Evolutionary conservation across 2,888 invertebrate species (phyloP), one percentile per base, ranked within the genome.

Genomic region (Penaeus monodon): DNA sequence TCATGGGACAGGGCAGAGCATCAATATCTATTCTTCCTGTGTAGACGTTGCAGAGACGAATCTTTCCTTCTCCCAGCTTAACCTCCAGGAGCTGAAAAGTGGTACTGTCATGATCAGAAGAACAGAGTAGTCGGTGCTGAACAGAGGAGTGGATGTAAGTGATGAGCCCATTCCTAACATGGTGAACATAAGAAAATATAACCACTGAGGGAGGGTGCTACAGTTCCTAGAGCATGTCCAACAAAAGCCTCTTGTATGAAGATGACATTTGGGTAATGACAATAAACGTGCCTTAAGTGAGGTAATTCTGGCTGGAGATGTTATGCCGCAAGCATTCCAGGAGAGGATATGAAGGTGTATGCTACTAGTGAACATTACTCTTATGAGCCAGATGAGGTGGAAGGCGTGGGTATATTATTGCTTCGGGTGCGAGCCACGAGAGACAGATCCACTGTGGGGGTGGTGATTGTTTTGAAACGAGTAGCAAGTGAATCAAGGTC

Each of bases 141-240:
- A 76, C 1, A n/a, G 38, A 76, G 33, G 49, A 76, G 76, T 76
- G 76, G 24, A 79, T 27, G 29, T 79, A 63, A 63, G 79, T 79
- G 14, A 78, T 22, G n/a, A 78, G 78, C 12, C 78, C 78, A 22
- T 78, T 57, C 57, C 63, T 3, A 63, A 10, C n/a, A 17, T 1
- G n/a, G 29, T 57, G 79, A 10, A 38, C 29, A 29, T 57, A 79
- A 10, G 64, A 79, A n/a, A n/a, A 79, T 63, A 63, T 79, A 79
- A 20, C 57, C 29, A 24, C 10, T 63, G 79, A 79, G 79, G 12
- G 64, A 17, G 24, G 64, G 63, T 49, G 49, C 49, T 49, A 49
- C 49, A 57, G 29, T 57, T 14, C 63, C 20, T 29, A 20, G 27
- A 27, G 73, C n/a, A 33, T 8, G 20, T 20, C 73, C 73, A 73